Percentiles rank a stretch among this genome's conserved stretches.
These are phyloP conservation scores for Watsonalla binaria DNA, from an alignment of 2,888 invertebrate genomes.

Conservation along the genomic window DNA sequence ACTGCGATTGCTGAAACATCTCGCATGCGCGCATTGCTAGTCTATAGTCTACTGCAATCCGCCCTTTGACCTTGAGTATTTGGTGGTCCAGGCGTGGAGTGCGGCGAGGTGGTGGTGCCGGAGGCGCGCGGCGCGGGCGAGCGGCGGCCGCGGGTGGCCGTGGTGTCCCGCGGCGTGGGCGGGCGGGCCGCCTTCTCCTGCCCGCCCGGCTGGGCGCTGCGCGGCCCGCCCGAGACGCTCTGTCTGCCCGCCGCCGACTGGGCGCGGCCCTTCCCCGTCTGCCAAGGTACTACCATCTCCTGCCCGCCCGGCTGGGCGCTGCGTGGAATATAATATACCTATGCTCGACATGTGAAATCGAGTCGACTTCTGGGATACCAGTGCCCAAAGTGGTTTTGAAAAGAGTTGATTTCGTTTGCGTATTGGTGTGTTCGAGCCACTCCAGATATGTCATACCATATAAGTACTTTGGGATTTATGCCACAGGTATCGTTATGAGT, in stretches of 20 bases:
- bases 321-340: neutral
- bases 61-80: neutral
- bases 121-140: constrained; percentile 65
- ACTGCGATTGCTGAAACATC: no score
- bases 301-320: no score
- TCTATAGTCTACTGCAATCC: no score
- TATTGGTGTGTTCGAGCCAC: no score
- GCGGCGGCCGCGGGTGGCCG: constrained; percentile 83
- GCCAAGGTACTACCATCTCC: constrained; percentile 75
- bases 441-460: no score
- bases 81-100: constrained; percentile 82
- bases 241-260: constrained; percentile 89
- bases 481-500: no score
- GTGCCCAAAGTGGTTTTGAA: no score
- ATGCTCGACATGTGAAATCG: no score
- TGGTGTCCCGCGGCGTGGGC: constrained; percentile 88
- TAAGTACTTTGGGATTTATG: no score
- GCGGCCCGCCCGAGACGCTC: constrained; percentile 85
- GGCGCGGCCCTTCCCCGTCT: constrained; percentile 87
- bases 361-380: no score
- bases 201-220: constrained; percentile 85
- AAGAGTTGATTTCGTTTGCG: no score
- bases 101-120: constrained; percentile 83
- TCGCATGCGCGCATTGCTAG: no score
- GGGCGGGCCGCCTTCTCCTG: constrained; percentile 90